Evolutionary conservation across 2,797 vertebrate genomes (phyloP).

Genomic region (Echeneis naucrates): DNA sequence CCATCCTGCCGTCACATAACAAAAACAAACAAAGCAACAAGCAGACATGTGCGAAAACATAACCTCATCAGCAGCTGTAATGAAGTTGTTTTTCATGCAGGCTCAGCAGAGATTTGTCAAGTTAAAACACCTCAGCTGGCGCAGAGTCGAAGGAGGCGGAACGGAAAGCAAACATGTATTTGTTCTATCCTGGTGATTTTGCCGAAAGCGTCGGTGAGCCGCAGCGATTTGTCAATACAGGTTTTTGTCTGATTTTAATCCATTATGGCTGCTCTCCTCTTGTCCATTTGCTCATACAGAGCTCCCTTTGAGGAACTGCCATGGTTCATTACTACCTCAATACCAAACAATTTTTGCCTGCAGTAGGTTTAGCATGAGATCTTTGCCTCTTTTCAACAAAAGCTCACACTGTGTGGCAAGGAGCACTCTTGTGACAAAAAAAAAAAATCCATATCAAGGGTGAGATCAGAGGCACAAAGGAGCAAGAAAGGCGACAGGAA

Average conservation of each 20-base stretch:
- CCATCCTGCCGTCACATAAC: not conserved
- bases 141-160: conserved; percentile 3
- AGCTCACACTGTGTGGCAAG: conserved; percentile 15
- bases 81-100: not conserved
- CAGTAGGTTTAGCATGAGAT: conserved; percentile 46
- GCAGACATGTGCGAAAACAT: not conserved
- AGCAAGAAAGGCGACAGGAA: not conserved
- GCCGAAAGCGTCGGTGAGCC: conserved; percentile 45
- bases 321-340: conserved; percentile 68
- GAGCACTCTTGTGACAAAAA: conserved; percentile 16
- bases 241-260: conserved; percentile 75
- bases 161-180: conserved; percentile 41
- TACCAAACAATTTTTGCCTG: conserved; percentile 40
- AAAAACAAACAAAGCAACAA: not conserved
- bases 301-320: conserved; percentile 76
- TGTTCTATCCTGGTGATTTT: conserved; percentile 54
- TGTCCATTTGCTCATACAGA: conserved; percentile 77
- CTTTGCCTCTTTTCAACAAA: conserved; percentile 34
- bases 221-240: conserved; percentile 67
- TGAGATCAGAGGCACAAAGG: not conserved
- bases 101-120: not conserved
- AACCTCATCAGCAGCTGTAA: no score
- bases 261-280: conserved; percentile 69
- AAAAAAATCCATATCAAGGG: conserved; percentile 1
- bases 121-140: not conserved